Evolutionary conservation across 2,797 vertebrate species (phyloP).

Genomic region (Falco naumanni): DNA sequence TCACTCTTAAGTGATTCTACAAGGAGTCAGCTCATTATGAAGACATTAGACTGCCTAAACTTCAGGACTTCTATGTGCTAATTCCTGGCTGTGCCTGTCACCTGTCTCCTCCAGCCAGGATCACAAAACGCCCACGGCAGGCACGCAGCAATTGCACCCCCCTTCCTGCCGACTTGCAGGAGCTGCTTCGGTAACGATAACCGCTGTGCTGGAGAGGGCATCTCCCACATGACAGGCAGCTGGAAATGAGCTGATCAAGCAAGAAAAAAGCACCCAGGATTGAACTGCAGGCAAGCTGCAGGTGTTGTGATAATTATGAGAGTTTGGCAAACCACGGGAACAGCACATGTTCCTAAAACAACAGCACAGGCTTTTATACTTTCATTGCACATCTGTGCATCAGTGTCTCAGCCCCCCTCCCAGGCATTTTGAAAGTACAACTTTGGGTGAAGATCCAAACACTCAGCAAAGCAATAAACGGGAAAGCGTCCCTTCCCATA

Average conservation of each 20-base stretch:
- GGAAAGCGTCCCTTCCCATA: too few species aligned
- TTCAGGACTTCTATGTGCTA: background rate
- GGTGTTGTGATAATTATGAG: background rate
- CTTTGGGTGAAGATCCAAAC: background rate
- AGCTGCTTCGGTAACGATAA: background rate
- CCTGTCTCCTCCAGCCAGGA: background rate
- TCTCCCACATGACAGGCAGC: background rate
- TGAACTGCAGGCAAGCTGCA: slow-evolving; percentile 34
- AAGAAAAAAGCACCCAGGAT: background rate
- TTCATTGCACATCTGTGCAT: background rate
- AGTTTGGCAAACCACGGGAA: background rate
- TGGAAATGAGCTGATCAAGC: background rate
- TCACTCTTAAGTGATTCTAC: background rate
- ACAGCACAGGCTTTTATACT: background rate
- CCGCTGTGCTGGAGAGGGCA: background rate
- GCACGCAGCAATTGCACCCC: background rate
- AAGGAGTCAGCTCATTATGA: background rate
- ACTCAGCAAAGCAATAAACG: background rate
- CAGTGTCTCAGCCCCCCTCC: background rate
- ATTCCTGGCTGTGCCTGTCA: background rate
- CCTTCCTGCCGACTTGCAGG: background rate
- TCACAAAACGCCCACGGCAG: fast-evolving
- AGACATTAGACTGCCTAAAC: background rate
- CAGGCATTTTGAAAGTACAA: background rate
- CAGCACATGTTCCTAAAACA: background rate